These are phyloP conservation scores for Pteruthius melanotis DNA, from an alignment of 2,113 vertebrate species.

Conservation along the genomic window DNA sequence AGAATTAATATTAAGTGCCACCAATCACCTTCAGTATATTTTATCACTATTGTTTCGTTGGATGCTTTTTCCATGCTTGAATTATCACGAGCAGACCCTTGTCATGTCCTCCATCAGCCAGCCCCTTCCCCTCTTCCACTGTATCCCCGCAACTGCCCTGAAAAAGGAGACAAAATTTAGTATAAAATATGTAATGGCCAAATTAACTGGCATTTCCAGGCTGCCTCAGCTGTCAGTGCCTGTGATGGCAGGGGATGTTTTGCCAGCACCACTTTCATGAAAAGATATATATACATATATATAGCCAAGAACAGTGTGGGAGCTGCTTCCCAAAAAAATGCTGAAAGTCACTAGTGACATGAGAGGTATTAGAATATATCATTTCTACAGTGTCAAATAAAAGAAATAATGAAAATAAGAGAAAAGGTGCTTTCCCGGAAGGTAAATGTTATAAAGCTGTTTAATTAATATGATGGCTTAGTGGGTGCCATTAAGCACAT, in stretches of 20 bases:
- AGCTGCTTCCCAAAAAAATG: neutral
- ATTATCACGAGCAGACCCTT: neutral
- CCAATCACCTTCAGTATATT: neutral
- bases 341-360: neutral
- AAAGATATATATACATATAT: neutral
- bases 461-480: conserved; percentile 33
- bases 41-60: neutral
- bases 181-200: neutral
- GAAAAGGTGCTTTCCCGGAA: neutral
- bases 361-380: neutral
- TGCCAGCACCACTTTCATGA: neutral
- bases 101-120: neutral
- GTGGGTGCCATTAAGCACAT: neutral
- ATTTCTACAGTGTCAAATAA: neutral
- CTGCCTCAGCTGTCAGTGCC: conserved; percentile 3
- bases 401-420: neutral
- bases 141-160: neutral
- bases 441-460: neutral
- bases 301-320: conserved; percentile 19
- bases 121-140: neutral
- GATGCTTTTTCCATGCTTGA: neutral
- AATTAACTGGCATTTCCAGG: neutral
- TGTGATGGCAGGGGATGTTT: neutral
- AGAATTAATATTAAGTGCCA: neutral
- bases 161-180: neutral